Evolutionary conservation across 1,140 invertebrate genomes (phyloP), one percentile per base, ranked within the genome.

Genomic region (Bombus picipes): DNA sequence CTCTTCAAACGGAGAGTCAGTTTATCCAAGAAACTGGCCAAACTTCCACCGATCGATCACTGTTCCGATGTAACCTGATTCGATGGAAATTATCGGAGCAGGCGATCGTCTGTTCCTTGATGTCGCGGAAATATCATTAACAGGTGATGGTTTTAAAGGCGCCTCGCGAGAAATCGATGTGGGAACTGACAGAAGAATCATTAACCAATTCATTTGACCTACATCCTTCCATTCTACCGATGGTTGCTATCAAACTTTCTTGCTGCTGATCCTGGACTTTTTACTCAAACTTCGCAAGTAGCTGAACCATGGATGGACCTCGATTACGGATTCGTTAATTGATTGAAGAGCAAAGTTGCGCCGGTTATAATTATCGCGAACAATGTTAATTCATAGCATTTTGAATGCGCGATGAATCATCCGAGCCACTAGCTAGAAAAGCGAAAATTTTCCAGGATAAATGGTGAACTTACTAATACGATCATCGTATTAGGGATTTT

Each of bases 111-210:
- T 53, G 37, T 32, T 57, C 28, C 22, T n/a, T 22, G 12, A 8
- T 22, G 10, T 25, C n/a, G 6, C 28, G 15, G 32, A 6, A 10
- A 59, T 37, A 53, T 8, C 32, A 1, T 22, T 32, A 32, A 76
- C 66, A 39, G 72, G 66, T 53, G n/a, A 15, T 28, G 32, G 18
- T 83, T 76, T 75, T 76, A 83, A 76, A 83, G 37, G 39, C 81
- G n/a, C 9, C n/a, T 47, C 22, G n/a, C 68, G 15, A 25, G 15
- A 10, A 75, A 82, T 34, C 41, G 71, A 47, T 3, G 57, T 25
- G 28, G 25, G 1, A 65, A 8, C 28, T 34, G 79, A 72, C 79
- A 41, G 47, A 10, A n/a, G 47, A 12, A 34, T 37, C 47, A 34
- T 71, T 37, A 32, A 81, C 8, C 41, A n/a, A 66, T 47, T 41